phyloP scores from a whole-genome alignment of 2,888 invertebrate species.

The Drosophila differens region DNA sequence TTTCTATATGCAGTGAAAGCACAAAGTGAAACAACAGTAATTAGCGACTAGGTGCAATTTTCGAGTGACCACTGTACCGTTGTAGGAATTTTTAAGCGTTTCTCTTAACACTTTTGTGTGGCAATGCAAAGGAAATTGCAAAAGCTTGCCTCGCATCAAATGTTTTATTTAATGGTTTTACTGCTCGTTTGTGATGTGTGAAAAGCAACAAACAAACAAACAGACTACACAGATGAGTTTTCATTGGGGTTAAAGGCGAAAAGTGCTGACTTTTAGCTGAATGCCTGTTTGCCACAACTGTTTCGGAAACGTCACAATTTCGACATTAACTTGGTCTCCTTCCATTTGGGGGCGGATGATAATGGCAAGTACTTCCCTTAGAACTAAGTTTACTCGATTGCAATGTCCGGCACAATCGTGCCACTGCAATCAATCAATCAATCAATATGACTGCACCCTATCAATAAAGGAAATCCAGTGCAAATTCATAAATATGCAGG shows the following conservation, averaged over 20 bases:
- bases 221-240: not conserved
- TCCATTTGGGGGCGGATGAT: not conserved
- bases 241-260: constrained; percentile 41
- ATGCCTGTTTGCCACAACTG: constrained; percentile 7
- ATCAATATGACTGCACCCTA: constrained; percentile 23
- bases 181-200: constrained; percentile 55
- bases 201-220: constrained; percentile 5
- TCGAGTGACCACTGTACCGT: not conserved
- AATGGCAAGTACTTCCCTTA: not conserved
- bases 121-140: constrained; percentile 34
- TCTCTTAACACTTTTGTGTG: constrained; percentile 34
- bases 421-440: not conserved
- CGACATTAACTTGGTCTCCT: constrained; percentile 7
- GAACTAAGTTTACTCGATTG: not conserved
- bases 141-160: constrained; percentile 34
- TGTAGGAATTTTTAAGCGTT: constrained; percentile 19
- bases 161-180: constrained; percentile 35
- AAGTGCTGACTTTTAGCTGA: constrained; percentile 43
- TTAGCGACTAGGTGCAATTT: not conserved
- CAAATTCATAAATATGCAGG: constrained; percentile 31
- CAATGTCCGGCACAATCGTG: not conserved
- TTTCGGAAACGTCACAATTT: constrained; percentile 28
- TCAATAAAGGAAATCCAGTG: constrained; percentile 13
- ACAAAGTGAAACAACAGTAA: not conserved
- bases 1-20: not conserved